Conservation (phyloP, 2,888 invertebrate genomes). For the Eupsilia transversa region DNA sequence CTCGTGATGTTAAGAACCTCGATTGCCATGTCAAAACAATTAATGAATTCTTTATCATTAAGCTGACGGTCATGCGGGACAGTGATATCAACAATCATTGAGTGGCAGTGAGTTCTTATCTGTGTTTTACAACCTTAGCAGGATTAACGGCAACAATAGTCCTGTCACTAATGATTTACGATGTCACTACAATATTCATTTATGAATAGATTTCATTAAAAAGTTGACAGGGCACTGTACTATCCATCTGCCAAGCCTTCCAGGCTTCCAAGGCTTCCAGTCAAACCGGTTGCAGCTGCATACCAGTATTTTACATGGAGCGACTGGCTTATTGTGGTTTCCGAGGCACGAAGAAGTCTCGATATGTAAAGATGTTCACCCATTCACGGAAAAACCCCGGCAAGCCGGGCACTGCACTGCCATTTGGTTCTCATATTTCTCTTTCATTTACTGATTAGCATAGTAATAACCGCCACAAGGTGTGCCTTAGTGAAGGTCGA, state of each 20-base stretch:
- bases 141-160: constrained; percentile 14
- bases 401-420: too few species aligned
- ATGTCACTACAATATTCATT: background rate
- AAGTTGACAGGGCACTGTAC: too few species aligned
- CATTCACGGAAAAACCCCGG: too few species aligned
- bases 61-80: background rate
- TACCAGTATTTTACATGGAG: too few species aligned
- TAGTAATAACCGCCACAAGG: too few species aligned
- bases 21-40: background rate
- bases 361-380: too few species aligned
- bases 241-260: too few species aligned
- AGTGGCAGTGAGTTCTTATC: background rate
- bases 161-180: constrained; percentile 4
- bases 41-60: constrained; percentile 4
- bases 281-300: too few species aligned
- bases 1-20: background rate
- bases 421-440: background rate
- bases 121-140: background rate
- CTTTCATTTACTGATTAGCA: background rate
- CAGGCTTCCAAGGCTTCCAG: too few species aligned
- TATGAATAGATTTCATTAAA: background rate
- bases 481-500: rapidly evolving
- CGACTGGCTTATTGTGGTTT: too few species aligned
- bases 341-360: too few species aligned
- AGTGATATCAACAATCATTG: constrained; percentile 4